These are phyloP conservation scores for Cynaeus angustus DNA, from an alignment of 2,888 invertebrate species.

Conservation along the genomic window DNA sequence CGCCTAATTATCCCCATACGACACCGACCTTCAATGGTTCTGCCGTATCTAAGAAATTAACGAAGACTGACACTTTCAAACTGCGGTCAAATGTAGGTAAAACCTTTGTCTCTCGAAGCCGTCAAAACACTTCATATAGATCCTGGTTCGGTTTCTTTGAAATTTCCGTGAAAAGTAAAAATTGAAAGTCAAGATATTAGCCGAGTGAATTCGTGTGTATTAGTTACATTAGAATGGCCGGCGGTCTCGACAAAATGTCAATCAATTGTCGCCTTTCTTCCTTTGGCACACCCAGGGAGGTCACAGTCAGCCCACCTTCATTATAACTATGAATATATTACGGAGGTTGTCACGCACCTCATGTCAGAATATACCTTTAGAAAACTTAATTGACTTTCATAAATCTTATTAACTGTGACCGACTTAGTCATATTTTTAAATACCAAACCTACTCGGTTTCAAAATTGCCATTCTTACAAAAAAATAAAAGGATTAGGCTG, in stretches of 20 bases:
- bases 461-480: constrained; percentile 12
- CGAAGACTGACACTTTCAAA: constrained; percentile 8
- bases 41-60: neutral
- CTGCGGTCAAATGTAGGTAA: neutral
- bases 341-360: constrained; percentile 56
- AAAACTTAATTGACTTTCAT: constrained; percentile 61
- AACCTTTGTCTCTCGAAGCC: constrained; percentile 5
- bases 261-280: constrained; percentile 63
- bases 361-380: constrained; percentile 49
- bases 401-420: constrained; percentile 62
- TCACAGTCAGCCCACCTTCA: constrained; percentile 55
- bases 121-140: neutral
- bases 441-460: constrained; percentile 44
- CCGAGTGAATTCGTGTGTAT: constrained; percentile 23
- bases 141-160: constrained; percentile 18
- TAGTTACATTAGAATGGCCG: constrained; percentile 29
- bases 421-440: constrained; percentile 57
- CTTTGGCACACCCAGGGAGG: constrained; percentile 63
- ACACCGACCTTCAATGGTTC: constrained; percentile 6
- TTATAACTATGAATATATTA: constrained; percentile 58
- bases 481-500: constrained; percentile 4
- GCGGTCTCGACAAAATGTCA: constrained; percentile 61
- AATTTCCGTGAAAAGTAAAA: constrained; percentile 15
- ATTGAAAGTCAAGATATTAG: constrained; percentile 34
- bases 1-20: constrained; percentile 5